phyloP scores from a whole-genome alignment of 2,888 invertebrate genomes.

The Dermolepida albohirtum region DNA sequence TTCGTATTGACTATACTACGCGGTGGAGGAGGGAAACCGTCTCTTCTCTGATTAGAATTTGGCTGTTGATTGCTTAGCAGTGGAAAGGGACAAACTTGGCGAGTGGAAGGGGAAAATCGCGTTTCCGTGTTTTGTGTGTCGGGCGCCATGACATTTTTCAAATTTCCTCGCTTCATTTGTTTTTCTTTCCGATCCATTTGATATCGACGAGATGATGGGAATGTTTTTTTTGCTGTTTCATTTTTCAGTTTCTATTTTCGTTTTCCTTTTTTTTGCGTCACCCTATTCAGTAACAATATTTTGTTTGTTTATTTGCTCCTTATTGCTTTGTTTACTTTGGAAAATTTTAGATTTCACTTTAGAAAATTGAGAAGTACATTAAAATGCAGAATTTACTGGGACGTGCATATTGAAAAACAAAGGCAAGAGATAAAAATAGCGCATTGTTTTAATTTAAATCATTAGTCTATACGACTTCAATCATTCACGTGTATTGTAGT shows the following conservation, averaged over 20 bases:
- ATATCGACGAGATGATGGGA: conserved; percentile 10
- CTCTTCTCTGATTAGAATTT: conserved; percentile 7
- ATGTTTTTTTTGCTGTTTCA: conserved; percentile 6
- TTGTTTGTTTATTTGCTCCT: conserved; percentile 2
- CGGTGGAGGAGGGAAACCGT: background rate
- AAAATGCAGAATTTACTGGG: background rate
- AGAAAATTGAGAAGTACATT: background rate
- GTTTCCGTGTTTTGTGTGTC: background rate
- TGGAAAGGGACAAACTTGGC: background rate
- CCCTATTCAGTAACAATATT: conserved; percentile 18
- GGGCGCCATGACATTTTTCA: conserved; percentile 26
- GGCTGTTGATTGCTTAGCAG: conserved; percentile 15
- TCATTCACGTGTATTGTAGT: too few relatives aligned
- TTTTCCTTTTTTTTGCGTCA: background rate
- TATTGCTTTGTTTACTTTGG: conserved; percentile 24
- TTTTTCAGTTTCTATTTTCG: background rate
- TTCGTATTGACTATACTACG: background rate
- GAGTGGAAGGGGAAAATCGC: background rate
- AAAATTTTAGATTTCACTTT: background rate
- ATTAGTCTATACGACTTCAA: too few relatives aligned
- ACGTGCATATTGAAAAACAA: too few relatives aligned
- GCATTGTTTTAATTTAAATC: too few relatives aligned
- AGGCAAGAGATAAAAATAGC: too few relatives aligned
- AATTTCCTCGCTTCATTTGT: conserved; percentile 33
- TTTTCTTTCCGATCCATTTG: conserved; percentile 34